These are phyloP conservation scores for Ceratitis capitata DNA, from an alignment of 1,140 invertebrate genomes.

Conservation along the genomic window DNA sequence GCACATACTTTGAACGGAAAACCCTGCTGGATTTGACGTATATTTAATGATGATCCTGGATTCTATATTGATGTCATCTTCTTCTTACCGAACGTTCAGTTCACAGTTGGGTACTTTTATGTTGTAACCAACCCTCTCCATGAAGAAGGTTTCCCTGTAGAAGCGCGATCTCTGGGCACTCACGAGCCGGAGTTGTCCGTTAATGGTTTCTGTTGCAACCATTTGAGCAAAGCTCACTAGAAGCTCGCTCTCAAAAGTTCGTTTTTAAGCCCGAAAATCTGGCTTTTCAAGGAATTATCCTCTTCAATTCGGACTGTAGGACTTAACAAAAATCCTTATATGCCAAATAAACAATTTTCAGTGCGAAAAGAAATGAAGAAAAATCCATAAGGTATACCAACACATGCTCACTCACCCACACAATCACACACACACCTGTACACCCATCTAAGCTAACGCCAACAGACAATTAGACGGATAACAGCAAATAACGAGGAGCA, in stretches of 20 bases:
- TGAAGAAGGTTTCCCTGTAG: too few relatives aligned
- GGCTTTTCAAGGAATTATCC: neutral
- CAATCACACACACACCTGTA: neutral
- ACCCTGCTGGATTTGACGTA: too few relatives aligned
- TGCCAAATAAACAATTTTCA: neutral
- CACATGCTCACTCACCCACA: neutral
- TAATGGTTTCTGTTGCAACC: too few relatives aligned
- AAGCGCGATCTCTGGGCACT: too few relatives aligned
- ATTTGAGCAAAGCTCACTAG: neutral
- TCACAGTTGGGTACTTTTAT: too few relatives aligned
- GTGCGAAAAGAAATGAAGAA: neutral
- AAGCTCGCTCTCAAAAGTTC: neutral
- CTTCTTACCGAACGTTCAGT: too few relatives aligned
- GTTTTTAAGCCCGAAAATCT: neutral
- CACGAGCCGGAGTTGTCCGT: too few relatives aligned
- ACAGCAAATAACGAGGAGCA: neutral
- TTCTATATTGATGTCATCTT: too few relatives aligned
- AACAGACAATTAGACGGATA: conserved; percentile 9
- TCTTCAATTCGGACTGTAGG: neutral
- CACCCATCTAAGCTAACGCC: neutral
- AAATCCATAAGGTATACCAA: neutral
- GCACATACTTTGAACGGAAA: too few relatives aligned
- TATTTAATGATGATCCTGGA: too few relatives aligned
- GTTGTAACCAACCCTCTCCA: too few relatives aligned
- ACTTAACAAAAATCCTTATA: neutral